Evolutionary conservation across 2,797 vertebrate species (phyloP), one percentile per base, ranked within the genome.

Genomic region (Crax fasciolata): DNA sequence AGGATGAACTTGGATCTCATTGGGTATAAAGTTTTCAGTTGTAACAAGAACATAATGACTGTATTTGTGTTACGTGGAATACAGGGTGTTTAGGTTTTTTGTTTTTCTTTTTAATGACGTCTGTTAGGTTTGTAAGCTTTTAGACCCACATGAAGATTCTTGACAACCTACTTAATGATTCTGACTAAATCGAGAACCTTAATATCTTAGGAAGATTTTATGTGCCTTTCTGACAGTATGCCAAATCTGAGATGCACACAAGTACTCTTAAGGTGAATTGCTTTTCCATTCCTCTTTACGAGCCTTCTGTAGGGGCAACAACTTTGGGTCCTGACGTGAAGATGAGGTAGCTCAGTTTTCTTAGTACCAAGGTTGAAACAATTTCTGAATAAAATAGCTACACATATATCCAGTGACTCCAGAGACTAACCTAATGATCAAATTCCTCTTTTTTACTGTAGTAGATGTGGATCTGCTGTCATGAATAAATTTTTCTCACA

Each of bases 51-150:
- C 6, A 8, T 20, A 55, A 32, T 0, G 0, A 43, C 8, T 58
- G 30, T 75, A 83, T 89, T 51, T 32, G 14, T 72, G 67, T 91
- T 52, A 20, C 8, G 2, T 10, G 9, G 58, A 72, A 15, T 6
- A 17, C 3, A 51, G 10, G 39, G 32, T 0, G 0, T 63, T 77
- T 32, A n/a, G 43, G 1, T 0, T 7, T 24, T 63, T 15, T 5
- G 11, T 5, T 74, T 94, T 4, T 6, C 48, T 23, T 65, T n/a
- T 44, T 30, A 62, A 32, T 65, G 41, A n/a, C 27, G 41, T 35
- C 65, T 41, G 7, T 66, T 86, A 46, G 28, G 55, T 90, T 71
- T 84, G 6, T 38, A 59, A 23, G 12, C 41, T 82, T 84, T 76
- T 66, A 59, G 19, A 75, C 32, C 9, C 19, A 35, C 11, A 28